A percentile compares a stretch with the other conserved stretches of the same genome.
These are phyloP conservation scores for Phrynosoma platyrhinos DNA, from an alignment of 2,113 vertebrate species.

Conservation along the genomic window DNA sequence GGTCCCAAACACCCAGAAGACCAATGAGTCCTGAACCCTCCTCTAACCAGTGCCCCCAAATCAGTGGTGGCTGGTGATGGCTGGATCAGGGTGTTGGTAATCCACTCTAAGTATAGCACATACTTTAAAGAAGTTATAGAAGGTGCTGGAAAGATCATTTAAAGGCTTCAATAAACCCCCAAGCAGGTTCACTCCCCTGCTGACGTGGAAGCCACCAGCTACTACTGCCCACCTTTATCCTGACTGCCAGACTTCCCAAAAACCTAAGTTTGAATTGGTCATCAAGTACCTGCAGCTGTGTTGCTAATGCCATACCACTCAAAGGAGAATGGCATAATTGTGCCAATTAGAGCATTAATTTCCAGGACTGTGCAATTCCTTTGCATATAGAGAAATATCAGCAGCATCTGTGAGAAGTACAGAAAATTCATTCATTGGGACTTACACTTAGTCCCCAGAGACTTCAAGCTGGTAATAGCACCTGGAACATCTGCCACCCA, in stretches of 20 bases:
- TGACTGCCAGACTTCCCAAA: neutral
- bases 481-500: neutral
- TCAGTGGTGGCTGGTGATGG: too few relatives aligned
- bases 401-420: neutral
- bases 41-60: neutral
- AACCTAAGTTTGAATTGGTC: neutral
- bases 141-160: too few relatives aligned
- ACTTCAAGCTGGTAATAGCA: neutral
- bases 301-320: neutral
- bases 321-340: neutral
- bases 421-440: neutral
- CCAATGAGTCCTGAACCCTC: neutral
- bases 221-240: too few relatives aligned
- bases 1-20: neutral
- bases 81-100: too few relatives aligned
- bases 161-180: too few relatives aligned
- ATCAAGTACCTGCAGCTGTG: neutral
- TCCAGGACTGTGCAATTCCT: conserved; percentile 6
- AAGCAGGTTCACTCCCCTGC: too few relatives aligned
- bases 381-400: neutral
- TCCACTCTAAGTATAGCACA: too few relatives aligned
- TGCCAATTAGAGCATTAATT: conserved; percentile 14
- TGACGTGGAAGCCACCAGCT: too few relatives aligned
- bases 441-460: neutral
- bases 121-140: too few relatives aligned